Conservation (phyloP, 2,113 vertebrate genomes). For the Corythoichthys haematopterus region DNA sequence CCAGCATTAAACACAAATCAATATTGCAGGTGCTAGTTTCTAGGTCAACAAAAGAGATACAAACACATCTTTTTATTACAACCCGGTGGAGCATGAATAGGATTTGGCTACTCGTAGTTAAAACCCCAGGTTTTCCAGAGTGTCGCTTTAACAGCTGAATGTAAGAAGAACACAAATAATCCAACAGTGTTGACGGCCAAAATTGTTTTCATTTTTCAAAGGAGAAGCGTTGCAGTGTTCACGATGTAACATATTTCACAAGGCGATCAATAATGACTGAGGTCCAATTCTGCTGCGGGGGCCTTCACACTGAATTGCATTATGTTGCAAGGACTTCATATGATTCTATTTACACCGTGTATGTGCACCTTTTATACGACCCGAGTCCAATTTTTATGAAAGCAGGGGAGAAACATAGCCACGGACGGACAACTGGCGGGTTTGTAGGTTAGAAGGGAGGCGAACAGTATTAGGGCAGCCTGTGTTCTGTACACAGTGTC, state of each 20-base stretch:
- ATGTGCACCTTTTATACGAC: constrained; percentile 22
- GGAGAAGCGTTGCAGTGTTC: neutral
- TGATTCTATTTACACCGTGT: constrained; percentile 17
- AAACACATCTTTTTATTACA: neutral
- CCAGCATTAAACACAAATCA: neutral
- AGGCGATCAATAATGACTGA: constrained; percentile 12
- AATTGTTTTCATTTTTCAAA: constrained; percentile 4
- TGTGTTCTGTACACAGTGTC: constrained; percentile 55
- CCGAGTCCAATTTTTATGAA: constrained; percentile 15
- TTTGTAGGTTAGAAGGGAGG: constrained; percentile 31
- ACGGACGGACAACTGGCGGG: constrained; percentile 15
- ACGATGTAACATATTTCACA: constrained; percentile 7
- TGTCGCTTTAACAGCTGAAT: neutral
- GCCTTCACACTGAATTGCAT: constrained; percentile 14
- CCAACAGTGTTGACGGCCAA: neutral
- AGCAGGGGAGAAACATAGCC: constrained; percentile 25
- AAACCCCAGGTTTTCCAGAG: neutral
- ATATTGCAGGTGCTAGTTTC: neutral
- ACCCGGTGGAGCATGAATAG: neutral
- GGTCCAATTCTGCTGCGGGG: neutral
- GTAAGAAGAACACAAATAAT: neutral
- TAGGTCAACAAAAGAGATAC: neutral
- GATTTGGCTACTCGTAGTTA: neutral
- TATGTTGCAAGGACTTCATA: neutral
- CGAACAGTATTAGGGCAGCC: constrained; percentile 38